Evolutionary conservation across 2,888 invertebrate genomes (phyloP), one percentile per base, ranked within the genome.

Genomic region (Spodoptera littoralis): DNA sequence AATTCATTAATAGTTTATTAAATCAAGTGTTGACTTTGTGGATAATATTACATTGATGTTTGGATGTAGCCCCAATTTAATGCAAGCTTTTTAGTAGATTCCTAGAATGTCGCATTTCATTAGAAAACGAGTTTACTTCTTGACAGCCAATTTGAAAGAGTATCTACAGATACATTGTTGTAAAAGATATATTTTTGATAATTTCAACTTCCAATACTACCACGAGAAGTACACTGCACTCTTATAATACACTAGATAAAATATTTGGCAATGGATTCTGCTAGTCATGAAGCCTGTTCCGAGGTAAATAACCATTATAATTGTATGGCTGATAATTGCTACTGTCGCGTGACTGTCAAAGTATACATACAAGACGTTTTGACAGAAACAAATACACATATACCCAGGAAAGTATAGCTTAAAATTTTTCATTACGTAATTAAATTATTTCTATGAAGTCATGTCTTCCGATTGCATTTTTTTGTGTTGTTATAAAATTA

Each of bases 1-100:
- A 76, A 76, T 70, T 73, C 60, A 55, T 76, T 12, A 62, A 62
- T 76, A 73, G 76, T 69, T 78, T 58, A 62, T 54, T 51, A 57
- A 73, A 67, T 68, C 60, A 66, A 59, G 65, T 60, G 56, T 73
- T 72, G 52, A 57, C 52, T 62, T 60, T 58, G 47, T 68, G 68
- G 47, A 73, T 57, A 62, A 60, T 67, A 55, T 70, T 57, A 59
- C 41, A 67, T 54, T 60, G 55, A 67, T 76, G 71, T 70, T 73
- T 77, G 60, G 50, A 60, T 36, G 43, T 74, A 72, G 73, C 77
- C 73, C 76, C 73, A 74, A 73, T 52, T 36, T 51, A 65, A 60
- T 50, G 57, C 70, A 64, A 52, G 70, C 52, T 75, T 70, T 50
- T 57, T 45, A 51, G 54, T 61, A 74, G 50, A 54, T 53, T 59